Evolutionary conservation across 2,113 vertebrate species (phyloP).

Genomic region (Drymodes brunneopygia): DNA sequence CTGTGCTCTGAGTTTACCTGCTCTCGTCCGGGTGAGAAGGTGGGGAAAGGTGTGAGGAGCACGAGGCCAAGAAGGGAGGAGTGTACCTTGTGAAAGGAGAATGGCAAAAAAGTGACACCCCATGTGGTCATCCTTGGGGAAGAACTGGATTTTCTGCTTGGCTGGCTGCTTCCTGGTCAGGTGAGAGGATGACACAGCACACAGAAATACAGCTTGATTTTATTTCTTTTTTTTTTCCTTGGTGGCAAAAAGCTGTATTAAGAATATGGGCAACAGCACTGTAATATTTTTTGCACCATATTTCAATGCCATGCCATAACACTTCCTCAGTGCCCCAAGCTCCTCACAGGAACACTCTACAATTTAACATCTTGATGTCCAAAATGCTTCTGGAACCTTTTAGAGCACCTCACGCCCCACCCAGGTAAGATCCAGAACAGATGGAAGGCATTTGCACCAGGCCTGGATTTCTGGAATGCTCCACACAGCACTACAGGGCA

Average conservation of each 20-base stretch:
- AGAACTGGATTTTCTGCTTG: not conserved
- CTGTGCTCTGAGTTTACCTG: slow-evolving; percentile 15
- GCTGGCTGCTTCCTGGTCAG: not conserved
- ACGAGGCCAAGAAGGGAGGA: not conserved
- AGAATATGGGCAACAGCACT: not conserved
- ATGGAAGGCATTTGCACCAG: not conserved
- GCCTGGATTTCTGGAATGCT: not conserved
- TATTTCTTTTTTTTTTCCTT: not conserved
- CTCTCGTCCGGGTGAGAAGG: not conserved
- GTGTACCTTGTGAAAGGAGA: not conserved
- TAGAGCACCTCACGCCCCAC: not conserved
- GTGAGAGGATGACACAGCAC: not conserved
- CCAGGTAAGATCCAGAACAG: not conserved
- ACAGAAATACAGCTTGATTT: not conserved
- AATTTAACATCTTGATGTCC: not conserved
- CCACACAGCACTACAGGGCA: not conserved
- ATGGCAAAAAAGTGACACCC: not conserved
- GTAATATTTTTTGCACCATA: not conserved
- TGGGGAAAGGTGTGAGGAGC: not conserved
- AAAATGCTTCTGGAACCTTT: not conserved
- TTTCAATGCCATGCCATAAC: not conserved
- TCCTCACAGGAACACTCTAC: not conserved
- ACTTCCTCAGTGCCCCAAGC: not conserved
- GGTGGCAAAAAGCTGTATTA: not conserved
- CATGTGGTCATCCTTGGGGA: not conserved